phyloP scores from a whole-genome alignment of 2,113 vertebrate species.

The Globicephala melas region DNA sequence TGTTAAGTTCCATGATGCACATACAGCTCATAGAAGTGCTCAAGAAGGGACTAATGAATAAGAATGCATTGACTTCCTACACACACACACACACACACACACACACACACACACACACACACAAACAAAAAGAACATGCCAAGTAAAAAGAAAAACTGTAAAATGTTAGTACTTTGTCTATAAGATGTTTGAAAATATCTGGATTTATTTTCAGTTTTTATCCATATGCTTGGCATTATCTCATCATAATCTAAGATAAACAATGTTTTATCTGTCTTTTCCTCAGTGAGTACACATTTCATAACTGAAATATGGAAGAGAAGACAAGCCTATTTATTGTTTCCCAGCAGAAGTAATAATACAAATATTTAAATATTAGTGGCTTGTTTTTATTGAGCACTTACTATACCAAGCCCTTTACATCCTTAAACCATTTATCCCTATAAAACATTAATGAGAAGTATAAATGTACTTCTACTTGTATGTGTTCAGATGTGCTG shows the following conservation, averaged over 20 bases:
- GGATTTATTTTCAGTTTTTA: slow-evolving; percentile 2
- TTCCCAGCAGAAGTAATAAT: neutral
- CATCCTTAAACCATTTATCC: neutral
- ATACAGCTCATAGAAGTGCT: neutral
- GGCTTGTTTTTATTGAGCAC: neutral
- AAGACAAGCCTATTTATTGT: neutral
- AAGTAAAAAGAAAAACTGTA: neutral
- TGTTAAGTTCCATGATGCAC: neutral
- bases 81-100: neutral
- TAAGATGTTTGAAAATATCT: neutral
- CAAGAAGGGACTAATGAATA: neutral
- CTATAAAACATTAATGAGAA: neutral
- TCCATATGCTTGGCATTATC: neutral
- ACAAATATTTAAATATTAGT: neutral
- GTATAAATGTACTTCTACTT: neutral
- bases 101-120: neutral
- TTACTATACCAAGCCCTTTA: neutral
- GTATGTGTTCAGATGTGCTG: neutral
- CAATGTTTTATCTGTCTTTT: neutral
- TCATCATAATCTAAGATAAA: neutral
- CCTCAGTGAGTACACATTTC: neutral
- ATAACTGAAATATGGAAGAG: neutral
- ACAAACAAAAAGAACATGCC: neutral
- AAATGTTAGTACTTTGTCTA: neutral
- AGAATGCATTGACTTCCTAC: neutral